Evolutionary conservation across 2,113 vertebrate species (phyloP).

Genomic region (Polyodon spathula): DNA sequence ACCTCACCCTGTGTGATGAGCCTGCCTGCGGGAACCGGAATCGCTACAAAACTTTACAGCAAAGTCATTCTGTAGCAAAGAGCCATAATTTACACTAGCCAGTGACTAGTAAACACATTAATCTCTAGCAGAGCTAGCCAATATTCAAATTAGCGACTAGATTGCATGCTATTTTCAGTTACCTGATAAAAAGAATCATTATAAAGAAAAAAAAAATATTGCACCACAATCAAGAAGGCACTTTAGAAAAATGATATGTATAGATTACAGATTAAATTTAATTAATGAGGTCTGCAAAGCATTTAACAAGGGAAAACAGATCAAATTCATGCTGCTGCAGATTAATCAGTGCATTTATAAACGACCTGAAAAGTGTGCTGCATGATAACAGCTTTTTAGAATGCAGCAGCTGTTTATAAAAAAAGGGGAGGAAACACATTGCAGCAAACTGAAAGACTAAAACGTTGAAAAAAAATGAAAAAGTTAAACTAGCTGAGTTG

Average conservation of each 20-base stretch:
- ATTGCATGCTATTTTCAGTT: not conserved
- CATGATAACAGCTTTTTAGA: not conserved
- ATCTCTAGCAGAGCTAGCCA: constrained; percentile 2
- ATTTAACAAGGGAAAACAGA: not conserved
- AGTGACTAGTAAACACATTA: constrained; percentile 12
- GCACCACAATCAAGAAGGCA: too few species aligned
- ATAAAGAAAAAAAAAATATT: too few species aligned
- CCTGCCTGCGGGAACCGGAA: too few species aligned
- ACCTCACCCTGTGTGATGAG: too few species aligned
- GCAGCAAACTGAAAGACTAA: not conserved
- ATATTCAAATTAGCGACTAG: constrained; percentile 6
- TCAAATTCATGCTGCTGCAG: not conserved
- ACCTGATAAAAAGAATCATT: too few species aligned
- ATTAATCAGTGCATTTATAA: constrained; percentile 3
- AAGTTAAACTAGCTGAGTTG: too few species aligned
- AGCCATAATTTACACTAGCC: constrained; percentile 4
- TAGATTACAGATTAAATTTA: not conserved
- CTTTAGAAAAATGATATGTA: too few species aligned
- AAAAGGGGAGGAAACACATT: not conserved
- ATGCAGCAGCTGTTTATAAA: not conserved
- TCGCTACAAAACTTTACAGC: too few species aligned
- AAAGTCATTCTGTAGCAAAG: too few species aligned
- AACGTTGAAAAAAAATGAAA: not conserved
- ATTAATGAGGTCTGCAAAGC: constrained; percentile 1
- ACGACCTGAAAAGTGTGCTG: not conserved